These are phyloP conservation scores for Paratrypauchen microcephalus DNA, from an alignment of 2,797 vertebrate species.

Conservation along the genomic window DNA sequence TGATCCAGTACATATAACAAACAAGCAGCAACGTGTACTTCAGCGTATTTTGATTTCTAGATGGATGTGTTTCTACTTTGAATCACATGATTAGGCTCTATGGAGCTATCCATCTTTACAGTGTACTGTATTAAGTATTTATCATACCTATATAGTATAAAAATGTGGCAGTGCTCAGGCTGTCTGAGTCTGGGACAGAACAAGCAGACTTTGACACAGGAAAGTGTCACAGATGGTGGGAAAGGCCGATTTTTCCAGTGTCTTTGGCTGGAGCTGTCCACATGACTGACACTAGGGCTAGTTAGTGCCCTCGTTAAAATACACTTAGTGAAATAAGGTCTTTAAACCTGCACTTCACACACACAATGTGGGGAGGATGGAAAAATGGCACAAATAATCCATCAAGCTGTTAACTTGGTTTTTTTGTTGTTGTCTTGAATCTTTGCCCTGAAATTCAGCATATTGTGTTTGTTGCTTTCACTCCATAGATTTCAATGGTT, in stretches of 20 bases:
- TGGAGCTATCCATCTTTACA: too few species aligned
- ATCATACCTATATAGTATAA: neutral
- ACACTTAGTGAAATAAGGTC: conserved; percentile 72
- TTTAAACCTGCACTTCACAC: conserved; percentile 68
- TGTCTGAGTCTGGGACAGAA: conserved; percentile 40
- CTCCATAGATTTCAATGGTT: conserved; percentile 13
- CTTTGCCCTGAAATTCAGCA: neutral
- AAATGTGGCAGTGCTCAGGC: conserved; percentile 35
- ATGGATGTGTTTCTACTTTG: too few species aligned
- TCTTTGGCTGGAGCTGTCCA: conserved; percentile 45
- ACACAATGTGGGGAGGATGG: conserved; percentile 54
- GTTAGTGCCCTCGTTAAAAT: conserved; percentile 71
- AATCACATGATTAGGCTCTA: too few species aligned
- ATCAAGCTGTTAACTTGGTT: conserved; percentile 12
- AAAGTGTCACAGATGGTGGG: conserved; percentile 47
- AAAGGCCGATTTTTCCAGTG: conserved; percentile 60
- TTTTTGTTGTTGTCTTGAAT: neutral
- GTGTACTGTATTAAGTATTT: neutral
- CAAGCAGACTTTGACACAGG: conserved; percentile 35
- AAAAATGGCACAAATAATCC: conserved; percentile 56
- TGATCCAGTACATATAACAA: too few species aligned
- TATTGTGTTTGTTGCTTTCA: conserved; percentile 19
- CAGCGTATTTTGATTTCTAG: too few species aligned
- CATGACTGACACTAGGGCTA: conserved; percentile 68
- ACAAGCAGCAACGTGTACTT: too few species aligned